A percentile compares a stretch with the other conserved stretches of the same genome.
phyloP scores from a whole-genome alignment of 2,797 vertebrate species.

The Pagetopsis macropterus region DNA sequence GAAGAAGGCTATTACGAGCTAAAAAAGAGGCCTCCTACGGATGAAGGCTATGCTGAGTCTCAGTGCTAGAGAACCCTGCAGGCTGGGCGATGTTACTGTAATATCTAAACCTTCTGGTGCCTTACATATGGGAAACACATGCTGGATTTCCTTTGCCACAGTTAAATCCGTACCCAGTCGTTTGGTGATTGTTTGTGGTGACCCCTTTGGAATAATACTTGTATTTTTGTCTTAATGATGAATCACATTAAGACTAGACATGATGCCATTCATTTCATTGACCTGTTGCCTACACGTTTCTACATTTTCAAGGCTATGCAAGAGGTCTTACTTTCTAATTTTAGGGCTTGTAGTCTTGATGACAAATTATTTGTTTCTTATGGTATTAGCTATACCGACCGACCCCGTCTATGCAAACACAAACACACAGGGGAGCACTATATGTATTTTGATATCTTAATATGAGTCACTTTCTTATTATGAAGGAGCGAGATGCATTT shows the following conservation, averaged over 20 bases:
- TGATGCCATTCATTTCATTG: conserved; percentile 14
- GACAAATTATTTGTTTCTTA: conserved; percentile 7
- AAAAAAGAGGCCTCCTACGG: conserved; percentile 41
- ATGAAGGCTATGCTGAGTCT: conserved; percentile 69
- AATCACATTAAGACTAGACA: conserved; percentile 1
- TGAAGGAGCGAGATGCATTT: conserved; percentile 49
- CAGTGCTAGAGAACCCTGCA: conserved; percentile 68
- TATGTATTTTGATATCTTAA: conserved; percentile 26
- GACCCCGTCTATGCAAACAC: conserved; percentile 6
- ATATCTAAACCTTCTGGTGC: neutral
- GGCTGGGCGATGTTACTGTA: conserved; percentile 33
- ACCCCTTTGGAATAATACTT: neutral
- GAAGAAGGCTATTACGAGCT: conserved; percentile 56
- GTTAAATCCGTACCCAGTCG: neutral
- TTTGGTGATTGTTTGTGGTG: conserved; percentile 20
- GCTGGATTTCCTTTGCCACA: conserved; percentile 21
- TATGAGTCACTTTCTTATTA: conserved; percentile 34
- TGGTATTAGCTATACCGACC: conserved; percentile 1
- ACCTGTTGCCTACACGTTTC: neutral
- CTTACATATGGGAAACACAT: conserved; percentile 7
- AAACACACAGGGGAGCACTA: conserved; percentile 14
- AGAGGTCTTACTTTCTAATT: neutral
- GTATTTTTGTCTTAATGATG: conserved; percentile 8
- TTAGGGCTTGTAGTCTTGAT: conserved; percentile 9
- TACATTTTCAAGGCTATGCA: neutral